Evolutionary conservation across 1,140 invertebrate genomes (phyloP).

Genomic region (Drosophila elegans): DNA sequence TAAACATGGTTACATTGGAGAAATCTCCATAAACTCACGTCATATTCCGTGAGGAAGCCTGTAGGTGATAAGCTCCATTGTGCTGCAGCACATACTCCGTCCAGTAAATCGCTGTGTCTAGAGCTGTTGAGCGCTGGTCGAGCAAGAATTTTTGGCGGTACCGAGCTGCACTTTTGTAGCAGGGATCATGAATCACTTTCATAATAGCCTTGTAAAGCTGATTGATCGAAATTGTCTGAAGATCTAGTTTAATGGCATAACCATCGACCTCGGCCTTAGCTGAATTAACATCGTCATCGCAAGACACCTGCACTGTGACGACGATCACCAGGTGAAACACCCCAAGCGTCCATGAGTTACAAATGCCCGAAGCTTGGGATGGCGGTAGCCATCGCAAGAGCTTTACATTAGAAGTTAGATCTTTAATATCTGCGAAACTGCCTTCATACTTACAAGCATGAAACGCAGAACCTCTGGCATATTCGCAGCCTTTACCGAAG

Average conservation of each 20-base stretch:
- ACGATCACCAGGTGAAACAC: constrained; percentile 92
- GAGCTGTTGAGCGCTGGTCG: constrained; percentile 88
- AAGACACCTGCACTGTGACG: constrained; percentile 91
- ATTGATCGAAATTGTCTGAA: constrained; percentile 85
- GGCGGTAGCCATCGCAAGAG: constrained; percentile 91
- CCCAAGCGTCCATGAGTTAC: constrained; percentile 92
- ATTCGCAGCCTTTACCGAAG: constrained; percentile 90
- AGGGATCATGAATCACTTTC: constrained; percentile 86
- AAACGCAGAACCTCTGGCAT: constrained; percentile 89
- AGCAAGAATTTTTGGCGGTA: constrained; percentile 86
- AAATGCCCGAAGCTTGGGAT: constrained; percentile 90
- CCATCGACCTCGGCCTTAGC: constrained; percentile 90
- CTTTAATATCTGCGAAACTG: constrained; percentile 87
- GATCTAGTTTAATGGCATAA: constrained; percentile 86
- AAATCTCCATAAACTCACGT: constrained; percentile 45
- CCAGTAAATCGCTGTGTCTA: constrained; percentile 89
- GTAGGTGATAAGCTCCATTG: constrained; percentile 88
- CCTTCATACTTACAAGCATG: constrained; percentile 90
- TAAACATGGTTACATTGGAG: neutral
- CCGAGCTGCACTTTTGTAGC: constrained; percentile 85
- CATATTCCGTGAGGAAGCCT: constrained; percentile 87
- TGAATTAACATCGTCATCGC: constrained; percentile 91
- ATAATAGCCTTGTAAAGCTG: constrained; percentile 85
- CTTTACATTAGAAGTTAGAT: constrained; percentile 90
- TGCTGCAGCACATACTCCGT: constrained; percentile 90